These are phyloP conservation scores for Spicauda simplicius DNA, from an alignment of 2,888 invertebrate species.

Conservation along the genomic window DNA sequence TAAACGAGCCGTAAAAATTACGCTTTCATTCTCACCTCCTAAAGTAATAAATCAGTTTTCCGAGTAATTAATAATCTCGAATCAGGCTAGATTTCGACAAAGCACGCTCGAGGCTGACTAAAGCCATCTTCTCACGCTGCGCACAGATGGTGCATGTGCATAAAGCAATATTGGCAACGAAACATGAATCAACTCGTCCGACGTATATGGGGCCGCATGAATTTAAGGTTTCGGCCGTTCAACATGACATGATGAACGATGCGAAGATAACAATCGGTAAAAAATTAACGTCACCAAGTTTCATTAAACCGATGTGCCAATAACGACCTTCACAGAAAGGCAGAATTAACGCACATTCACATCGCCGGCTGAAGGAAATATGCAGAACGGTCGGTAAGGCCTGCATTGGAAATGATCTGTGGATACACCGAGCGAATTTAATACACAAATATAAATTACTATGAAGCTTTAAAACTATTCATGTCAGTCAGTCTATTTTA, in stretches of 20 bases:
- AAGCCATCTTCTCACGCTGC: slow-evolving; percentile 12
- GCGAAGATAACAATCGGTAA: slow-evolving; percentile 46
- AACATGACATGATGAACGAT: slow-evolving; percentile 41
- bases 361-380: slow-evolving; percentile 51
- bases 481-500: no score
- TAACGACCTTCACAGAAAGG: slow-evolving; percentile 61
- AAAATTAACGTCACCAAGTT: slow-evolving; percentile 49
- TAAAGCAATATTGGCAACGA: slow-evolving; percentile 25
- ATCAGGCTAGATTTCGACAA: slow-evolving; percentile 28
- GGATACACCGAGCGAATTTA: slow-evolving; percentile 36
- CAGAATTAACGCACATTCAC: slow-evolving; percentile 48
- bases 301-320: slow-evolving; percentile 57
- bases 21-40: slow-evolving; percentile 14
- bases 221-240: slow-evolving; percentile 28
- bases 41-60: slow-evolving; percentile 13
- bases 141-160: slow-evolving; percentile 21
- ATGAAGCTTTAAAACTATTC: no score
- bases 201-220: slow-evolving; percentile 29
- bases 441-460: neutral
- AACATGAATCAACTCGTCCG: slow-evolving; percentile 22
- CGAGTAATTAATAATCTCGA: slow-evolving; percentile 25
- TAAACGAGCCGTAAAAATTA: slow-evolving; percentile 14
- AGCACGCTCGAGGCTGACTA: slow-evolving; percentile 22
- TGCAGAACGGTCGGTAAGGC: slow-evolving; percentile 45
- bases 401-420: slow-evolving; percentile 27